Base-by-base conservation (phyloP, 2,113 vertebrate genomes). In the Gymnocephalus cernua region DNA sequence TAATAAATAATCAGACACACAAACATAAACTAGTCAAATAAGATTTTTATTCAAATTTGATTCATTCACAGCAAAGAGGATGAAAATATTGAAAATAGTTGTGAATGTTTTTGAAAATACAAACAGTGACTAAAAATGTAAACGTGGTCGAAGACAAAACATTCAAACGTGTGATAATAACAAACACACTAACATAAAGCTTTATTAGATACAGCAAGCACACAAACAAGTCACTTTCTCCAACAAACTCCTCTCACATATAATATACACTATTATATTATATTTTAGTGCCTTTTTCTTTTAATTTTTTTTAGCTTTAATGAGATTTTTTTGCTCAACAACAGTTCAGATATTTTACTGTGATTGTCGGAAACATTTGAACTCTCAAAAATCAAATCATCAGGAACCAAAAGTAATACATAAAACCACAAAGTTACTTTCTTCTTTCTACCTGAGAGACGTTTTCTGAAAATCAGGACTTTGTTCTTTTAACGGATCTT, bases 1-100 rank as follows among this genome's bases (percentile, higher is more conserved):
- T n/a, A n/a, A n/a, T n/a, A n/a, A n/a, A 32, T 32, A 32, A 32
- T 18, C n/a, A 1, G 50, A 57, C 8, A 74, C n/a, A 72, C 25
- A 68, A 35, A 67, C 21, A 45, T 21, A 48, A 82, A 63, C 41
- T 61, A 83, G 62, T 88, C 76, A 88, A 85, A 89, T 79, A 32
- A 8, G 13, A 35, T 89, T 93, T 93, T 91, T 84, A 82, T 79
- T 90, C 57, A 90, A 90, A 90, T 86, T 51, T 73, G 23, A 73
- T 92, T 93, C 92, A 92, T 86, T 94, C 88, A 94, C 84, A 91
- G 86, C 90, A 92, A 74, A 87, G 77, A 77, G 76, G 64, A 86
- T 80, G 81, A 92, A 93, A 90, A 90, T 88, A 93, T 79, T n/a
- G n/a, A n/a, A n/a, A n/a, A 83, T 44, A 48, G 4, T 19, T 72